Evolutionary conservation across 1,140 invertebrate species (phyloP).

Genomic region (Philaenus spumarius): DNA sequence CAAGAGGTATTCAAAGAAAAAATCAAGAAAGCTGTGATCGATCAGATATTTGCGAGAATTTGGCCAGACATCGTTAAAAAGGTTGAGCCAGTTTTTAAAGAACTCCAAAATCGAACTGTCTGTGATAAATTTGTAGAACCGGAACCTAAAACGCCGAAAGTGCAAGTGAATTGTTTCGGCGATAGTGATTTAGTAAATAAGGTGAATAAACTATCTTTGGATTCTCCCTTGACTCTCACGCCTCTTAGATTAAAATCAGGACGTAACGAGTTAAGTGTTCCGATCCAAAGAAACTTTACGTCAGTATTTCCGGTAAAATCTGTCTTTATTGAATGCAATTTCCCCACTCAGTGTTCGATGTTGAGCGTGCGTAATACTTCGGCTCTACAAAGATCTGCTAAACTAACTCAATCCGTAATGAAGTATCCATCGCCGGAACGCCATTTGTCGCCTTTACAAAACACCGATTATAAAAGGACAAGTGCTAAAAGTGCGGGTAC

Average conservation of each 20-base stretch:
- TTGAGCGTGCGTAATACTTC: background rate
- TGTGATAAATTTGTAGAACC: background rate
- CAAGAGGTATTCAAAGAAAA: background rate
- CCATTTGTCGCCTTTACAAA: background rate
- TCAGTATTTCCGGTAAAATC: background rate
- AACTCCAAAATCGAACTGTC: background rate
- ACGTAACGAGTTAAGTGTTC: background rate
- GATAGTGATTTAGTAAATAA: background rate
- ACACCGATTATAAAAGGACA: too few relatives aligned
- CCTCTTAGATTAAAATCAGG: background rate
- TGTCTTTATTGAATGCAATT: background rate
- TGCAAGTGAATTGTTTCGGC: background rate
- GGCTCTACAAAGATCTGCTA: background rate
- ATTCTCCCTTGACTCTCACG: too few relatives aligned
- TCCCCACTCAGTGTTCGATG: background rate
- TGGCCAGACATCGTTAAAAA: slow-evolving; percentile 15
- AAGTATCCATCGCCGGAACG: slow-evolving; percentile 1
- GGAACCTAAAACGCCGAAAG: background rate
- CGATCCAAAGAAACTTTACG: background rate
- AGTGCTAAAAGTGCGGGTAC: background rate
- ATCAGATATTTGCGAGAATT: slow-evolving; percentile 12
- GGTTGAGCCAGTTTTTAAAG: slow-evolving; percentile 9
- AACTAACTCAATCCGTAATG: background rate
- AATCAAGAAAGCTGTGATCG: slow-evolving; percentile 13
- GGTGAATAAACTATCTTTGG: background rate